Base-by-base conservation (phyloP, 2,888 invertebrate genomes). In the Catocala sponsa region DNA sequence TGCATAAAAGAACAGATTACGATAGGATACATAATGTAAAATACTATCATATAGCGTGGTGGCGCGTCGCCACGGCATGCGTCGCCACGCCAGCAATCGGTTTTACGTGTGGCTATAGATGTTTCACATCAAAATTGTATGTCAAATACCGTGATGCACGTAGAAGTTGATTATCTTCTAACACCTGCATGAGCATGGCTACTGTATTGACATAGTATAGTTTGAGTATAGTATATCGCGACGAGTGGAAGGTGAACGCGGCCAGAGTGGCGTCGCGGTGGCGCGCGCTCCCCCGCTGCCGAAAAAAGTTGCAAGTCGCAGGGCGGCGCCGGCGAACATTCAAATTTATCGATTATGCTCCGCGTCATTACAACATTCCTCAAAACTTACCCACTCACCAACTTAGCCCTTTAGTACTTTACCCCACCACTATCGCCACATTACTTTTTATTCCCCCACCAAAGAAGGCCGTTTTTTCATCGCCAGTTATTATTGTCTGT, bases 271-370 rank as follows among this genome's bases (percentile, higher is more conserved):
- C 94, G 94, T 88, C 94, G 72, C 80, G 68, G 72, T 84, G 94
- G 88, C 92, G 93, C 88, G 87, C 77, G 83, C 81, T 86, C 88
- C 91, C 89, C 87, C 86, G 85, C 88, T 87, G 78, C 88, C 90
- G 91, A 93, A 94, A 94, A 94, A 94, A 94, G 92, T 94, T 94
- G 93, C 94, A 94, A 94, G 93, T 92, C 91, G 90, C 86, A 85
- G 86, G 85, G 87, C 89, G 92, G 92, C 92, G 92, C 92, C 92
- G 88, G 77, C 81, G 90, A 93, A 94, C 94, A 94, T 94, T 94
- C 94, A 94, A 94, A 94, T 94, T 94, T 94, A 94, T 94, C 91
- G 94, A 94, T 94, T 92, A 91, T 91, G 90, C 91, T 91, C 86
- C 85, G 87, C 85, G 91, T 94, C 94, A 92, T 94, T 91, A 92